Base-by-base conservation (phyloP, 1,140 invertebrate genomes). In the Cydia splendana region DNA sequence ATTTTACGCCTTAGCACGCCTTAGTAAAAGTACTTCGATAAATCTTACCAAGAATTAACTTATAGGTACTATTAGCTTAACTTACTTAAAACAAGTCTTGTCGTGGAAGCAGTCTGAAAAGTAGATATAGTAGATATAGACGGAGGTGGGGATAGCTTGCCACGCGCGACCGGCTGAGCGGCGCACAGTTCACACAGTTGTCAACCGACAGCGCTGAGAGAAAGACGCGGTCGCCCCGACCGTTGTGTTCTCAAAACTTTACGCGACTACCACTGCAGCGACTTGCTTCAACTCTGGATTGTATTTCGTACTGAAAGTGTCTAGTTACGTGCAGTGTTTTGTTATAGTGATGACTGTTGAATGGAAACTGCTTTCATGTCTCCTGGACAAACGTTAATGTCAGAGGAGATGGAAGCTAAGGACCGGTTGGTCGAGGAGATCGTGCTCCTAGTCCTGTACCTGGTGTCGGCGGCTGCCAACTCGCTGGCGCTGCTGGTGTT, bases 211-310 rank as follows among this genome's bases (percentile, higher is more conserved):
- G 86, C 87, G 78, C 20, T 73, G 75, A 79, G 90, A 89, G 91
- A 93, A 93, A 92, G 91, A 92, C 90, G 90, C 89, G 85, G 84
- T 79, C 86, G 78, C 67, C 79, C 57, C 74, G 82, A 81, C 80
- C 86, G 77, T 86, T 88, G 90, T 92, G 90, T 93, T 92, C 90
- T 91, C 89, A 85, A 84, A 91, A 91, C 86, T 91, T 91, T 84
- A 86, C 90, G 88, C 88, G 88, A 91, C 87, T 87, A 83, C 81
- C 85, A 86, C 84, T 86, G 84, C 84, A 88, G 85, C 87, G 82
- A 62, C 12, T 53, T 48, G 65, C 62, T 67, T 20, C 62, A 69
- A 30, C 82, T 81, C 34, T 73, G 76, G 76, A 78, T 75, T 82
- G 79, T 77, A 81, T 76, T 76, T 80, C 81, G 83, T 84, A 90